Base-by-base conservation (phyloP, 2,797 vertebrate genomes). In the Emys orbicularis region DNA sequence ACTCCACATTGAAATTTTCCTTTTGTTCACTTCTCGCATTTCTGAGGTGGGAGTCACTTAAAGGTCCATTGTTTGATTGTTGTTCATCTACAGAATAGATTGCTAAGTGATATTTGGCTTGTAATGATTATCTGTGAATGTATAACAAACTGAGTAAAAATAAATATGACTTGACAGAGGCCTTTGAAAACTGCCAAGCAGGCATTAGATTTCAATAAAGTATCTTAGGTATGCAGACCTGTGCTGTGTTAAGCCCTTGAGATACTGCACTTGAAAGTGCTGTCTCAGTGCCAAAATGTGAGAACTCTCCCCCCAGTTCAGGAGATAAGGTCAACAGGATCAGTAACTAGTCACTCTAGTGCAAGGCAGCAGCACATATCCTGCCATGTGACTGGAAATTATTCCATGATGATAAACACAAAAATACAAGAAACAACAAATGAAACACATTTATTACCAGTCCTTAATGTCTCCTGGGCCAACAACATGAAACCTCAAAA, bases 401-500 rank as follows among this genome's bases (percentile, higher is more conserved):
- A 53, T 80, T 52, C 19, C 34, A 53, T 80, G 50, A 53, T n/a
- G 18, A 52, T n/a, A 21, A 47, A 79, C 31, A 34, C 49, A 50
- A 19, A 79, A 79, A 52, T 31, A 50, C 16, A 52, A 19, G 29
- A 31, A 79, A 79, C 25, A 18, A 31, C 49, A 79, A n/a, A 79
- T 27, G 61, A 87, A 74, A 95, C 54, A 95, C 52, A 77, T 77
- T 89, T 83, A 41, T 29, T 72, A n/a, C 13, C 83, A 68, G 79
- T 92, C 68, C 34, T 79, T 49, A 53, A n/a, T 56, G 92, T 44
- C 88, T 86, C 47, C 83, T 92, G 86, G 25, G 57, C 9, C 80
- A 86, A 91, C 65, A 94, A 84, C n/a, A 88, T 16, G 68, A 88
- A 86, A 57, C 47, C 54, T 94, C 93, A 93, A 93, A 37, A 93